Conservation (phyloP, 92 coral and sea anemone species). For the Umimayanthus kanabou region DNA sequence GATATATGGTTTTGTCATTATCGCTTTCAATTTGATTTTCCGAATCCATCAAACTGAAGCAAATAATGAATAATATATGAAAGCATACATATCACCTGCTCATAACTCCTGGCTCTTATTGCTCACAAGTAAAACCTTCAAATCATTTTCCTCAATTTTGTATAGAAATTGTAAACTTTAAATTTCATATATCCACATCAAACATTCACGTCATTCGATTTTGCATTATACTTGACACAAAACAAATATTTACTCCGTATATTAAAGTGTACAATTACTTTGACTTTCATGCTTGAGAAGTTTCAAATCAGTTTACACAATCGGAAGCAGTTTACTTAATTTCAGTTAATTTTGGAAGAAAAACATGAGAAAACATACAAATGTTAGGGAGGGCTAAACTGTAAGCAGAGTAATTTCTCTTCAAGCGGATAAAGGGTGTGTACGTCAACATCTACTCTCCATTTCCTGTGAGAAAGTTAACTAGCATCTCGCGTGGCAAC, state of each 20-base stretch:
- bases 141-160: background rate
- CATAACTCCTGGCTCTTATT: slow-evolving; percentile 2
- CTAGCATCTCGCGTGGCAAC: slow-evolving; percentile 40
- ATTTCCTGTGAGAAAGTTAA: slow-evolving; percentile 41
- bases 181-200: background rate
- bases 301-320: background rate
- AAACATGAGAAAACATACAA: slow-evolving; percentile 35
- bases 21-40: slow-evolving; percentile 35
- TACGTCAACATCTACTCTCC: slow-evolving; percentile 17
- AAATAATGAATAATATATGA: slow-evolving; percentile 34
- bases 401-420: slow-evolving; percentile 7
- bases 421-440: slow-evolving; percentile 17
- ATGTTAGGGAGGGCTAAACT: slow-evolving; percentile 3
- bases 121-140: background rate
- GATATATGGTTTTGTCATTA: slow-evolving; percentile 27
- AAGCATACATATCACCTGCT: slow-evolving; percentile 19
- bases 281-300: slow-evolving; percentile 12
- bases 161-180: background rate
- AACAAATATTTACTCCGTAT: background rate
- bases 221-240: background rate
- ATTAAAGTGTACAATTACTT: slow-evolving; percentile 7
- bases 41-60: slow-evolving; percentile 33
- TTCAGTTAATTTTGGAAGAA: background rate
- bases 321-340: slow-evolving; percentile 18
- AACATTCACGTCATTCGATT: background rate